A percentile compares a stretch with the other conserved stretches of the same genome.
Conservation (phyloP, 2,888 invertebrate genomes). For the Apamea anceps region DNA sequence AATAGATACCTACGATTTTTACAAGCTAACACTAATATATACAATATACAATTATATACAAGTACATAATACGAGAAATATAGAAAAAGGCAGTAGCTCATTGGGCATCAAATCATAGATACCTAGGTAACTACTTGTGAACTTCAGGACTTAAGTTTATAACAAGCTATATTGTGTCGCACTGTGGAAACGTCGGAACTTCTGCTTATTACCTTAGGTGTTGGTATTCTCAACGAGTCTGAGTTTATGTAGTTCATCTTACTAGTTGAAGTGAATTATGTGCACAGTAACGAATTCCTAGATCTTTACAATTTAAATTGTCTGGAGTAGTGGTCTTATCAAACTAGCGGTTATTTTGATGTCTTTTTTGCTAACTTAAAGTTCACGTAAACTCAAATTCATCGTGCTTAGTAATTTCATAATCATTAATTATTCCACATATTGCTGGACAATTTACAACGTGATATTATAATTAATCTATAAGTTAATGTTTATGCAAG, state of each 20-base stretch:
- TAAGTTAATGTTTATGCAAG: too few species aligned
- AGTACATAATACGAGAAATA: too few species aligned
- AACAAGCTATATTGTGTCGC: conserved; percentile 20
- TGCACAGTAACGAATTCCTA: neutral
- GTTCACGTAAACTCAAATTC: too few species aligned
- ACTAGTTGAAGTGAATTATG: neutral
- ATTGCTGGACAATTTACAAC: neutral
- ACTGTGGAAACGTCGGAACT: conserved; percentile 2
- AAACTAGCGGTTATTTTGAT: neutral
- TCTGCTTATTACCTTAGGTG: conserved; percentile 13
- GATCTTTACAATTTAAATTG: neutral
- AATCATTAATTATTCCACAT: neutral
- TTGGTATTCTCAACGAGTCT: conserved; percentile 15
- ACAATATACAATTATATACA: too few species aligned
- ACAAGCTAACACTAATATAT: too few species aligned
- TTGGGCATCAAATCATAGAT: too few species aligned
- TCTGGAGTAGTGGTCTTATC: neutral
- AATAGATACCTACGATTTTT: neutral
- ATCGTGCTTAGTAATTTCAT: neutral
- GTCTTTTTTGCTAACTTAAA: neutral
- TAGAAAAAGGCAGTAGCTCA: too few species aligned
- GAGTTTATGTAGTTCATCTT: conserved; percentile 7
- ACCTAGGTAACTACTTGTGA: too few species aligned
- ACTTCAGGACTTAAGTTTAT: neutral
- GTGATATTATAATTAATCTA: too few species aligned